Conservation (phyloP, 2,888 invertebrate genomes). For the Idaea aversata region DNA sequence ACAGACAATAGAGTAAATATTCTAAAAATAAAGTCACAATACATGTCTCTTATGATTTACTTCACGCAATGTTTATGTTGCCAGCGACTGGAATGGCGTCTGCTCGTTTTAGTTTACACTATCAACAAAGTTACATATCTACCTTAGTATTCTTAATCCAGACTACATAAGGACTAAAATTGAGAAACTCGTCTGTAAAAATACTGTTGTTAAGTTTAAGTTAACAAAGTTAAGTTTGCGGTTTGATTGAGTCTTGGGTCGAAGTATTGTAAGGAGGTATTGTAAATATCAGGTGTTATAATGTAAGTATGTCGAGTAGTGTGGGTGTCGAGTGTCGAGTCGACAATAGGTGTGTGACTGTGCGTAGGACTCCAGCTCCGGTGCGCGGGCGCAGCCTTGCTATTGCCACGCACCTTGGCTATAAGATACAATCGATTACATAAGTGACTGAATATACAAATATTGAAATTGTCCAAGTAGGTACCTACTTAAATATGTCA, state of each 20-base stretch:
- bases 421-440: slow-evolving; percentile 20
- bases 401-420: slow-evolving; percentile 37
- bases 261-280: slow-evolving; percentile 14
- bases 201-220: slow-evolving; percentile 29
- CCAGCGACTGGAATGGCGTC: slow-evolving; percentile 46
- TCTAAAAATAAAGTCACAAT: slow-evolving; percentile 60
- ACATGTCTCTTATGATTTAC: slow-evolving; percentile 72
- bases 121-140: slow-evolving; percentile 29
- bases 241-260: slow-evolving; percentile 16
- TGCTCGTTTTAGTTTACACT: slow-evolving; percentile 59
- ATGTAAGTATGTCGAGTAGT: slow-evolving; percentile 34
- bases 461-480: neutral
- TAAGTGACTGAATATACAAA: neutral
- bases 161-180: slow-evolving; percentile 34
- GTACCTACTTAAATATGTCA: no score
- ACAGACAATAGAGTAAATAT: slow-evolving; percentile 41
- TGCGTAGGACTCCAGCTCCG: slow-evolving; percentile 51
- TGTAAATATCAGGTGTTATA: slow-evolving; percentile 18
- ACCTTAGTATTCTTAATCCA: slow-evolving; percentile 20
- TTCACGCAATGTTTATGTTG: slow-evolving; percentile 70
- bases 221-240: slow-evolving; percentile 40
- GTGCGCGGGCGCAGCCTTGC: slow-evolving; percentile 51
- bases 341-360: slow-evolving; percentile 42
- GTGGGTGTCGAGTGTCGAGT: slow-evolving; percentile 58
- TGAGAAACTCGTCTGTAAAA: slow-evolving; percentile 2